A percentile compares a stretch with the other conserved stretches of the same genome.
These are phyloP conservation scores for Hepsetus odoe DNA, from an alignment of 2,113 vertebrate species.

Conservation along the genomic window DNA sequence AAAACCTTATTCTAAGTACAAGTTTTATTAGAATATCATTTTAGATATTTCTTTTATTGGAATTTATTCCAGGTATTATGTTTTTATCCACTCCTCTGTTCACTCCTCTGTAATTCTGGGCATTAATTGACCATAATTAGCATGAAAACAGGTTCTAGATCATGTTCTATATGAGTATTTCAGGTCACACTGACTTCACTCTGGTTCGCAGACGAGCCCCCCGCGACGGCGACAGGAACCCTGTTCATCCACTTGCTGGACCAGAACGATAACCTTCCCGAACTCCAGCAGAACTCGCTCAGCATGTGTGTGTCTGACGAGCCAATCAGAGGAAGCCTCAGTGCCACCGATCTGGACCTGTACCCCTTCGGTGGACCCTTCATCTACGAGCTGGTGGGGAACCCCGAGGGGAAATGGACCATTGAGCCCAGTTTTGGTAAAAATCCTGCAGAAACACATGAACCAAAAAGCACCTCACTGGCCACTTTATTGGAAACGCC, in stretches of 20 bases:
- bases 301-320: conserved; percentile 13
- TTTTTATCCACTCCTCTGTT: too few species aligned
- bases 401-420: conserved; percentile 42
- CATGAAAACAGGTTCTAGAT: too few species aligned
- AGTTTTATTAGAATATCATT: too few species aligned
- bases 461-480: neutral
- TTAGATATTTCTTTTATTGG: too few species aligned
- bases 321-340: conserved; percentile 16
- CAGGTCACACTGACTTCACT: neutral
- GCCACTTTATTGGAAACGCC: neutral
- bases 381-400: conserved; percentile 34
- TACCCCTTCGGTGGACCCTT: conserved; percentile 43
- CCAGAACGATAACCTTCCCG: conserved; percentile 40
- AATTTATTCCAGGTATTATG: too few species aligned
- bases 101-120: too few species aligned
- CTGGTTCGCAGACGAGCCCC: conserved; percentile 62
- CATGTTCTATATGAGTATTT: too few species aligned
- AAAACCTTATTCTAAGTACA: too few species aligned
- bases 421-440: conserved; percentile 49
- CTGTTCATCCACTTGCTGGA: conserved; percentile 39
- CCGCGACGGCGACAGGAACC: conserved; percentile 56
- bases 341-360: conserved; percentile 44
- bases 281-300: neutral
- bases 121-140: too few species aligned
- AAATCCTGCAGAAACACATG: neutral